phyloP scores from a whole-genome alignment of 1,140 invertebrate species.

The Drepana arcuata region DNA sequence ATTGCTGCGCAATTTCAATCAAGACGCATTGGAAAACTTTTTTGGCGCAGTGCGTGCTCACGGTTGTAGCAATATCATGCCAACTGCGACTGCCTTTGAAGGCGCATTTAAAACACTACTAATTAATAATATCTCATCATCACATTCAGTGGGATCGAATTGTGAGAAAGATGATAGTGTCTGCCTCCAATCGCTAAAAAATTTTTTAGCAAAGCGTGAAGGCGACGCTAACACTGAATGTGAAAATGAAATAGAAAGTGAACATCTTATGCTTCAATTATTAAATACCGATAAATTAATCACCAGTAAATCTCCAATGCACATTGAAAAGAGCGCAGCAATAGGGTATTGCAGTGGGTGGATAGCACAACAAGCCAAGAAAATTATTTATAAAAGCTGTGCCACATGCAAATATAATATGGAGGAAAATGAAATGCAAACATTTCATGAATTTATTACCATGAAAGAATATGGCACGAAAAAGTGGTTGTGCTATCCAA shows the following conservation, averaged over 20 bases:
- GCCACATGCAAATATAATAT: too few species aligned
- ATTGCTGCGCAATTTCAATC: constrained; percentile 22
- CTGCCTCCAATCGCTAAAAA: constrained; percentile 2
- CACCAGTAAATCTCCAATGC: not conserved
- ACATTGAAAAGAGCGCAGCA: not conserved
- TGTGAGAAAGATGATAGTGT: constrained; percentile 16
- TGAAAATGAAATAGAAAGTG: not conserved
- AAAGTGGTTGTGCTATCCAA: constrained; percentile 19
- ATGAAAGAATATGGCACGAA: too few species aligned
- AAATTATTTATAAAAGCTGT: too few species aligned
- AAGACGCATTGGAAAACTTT: constrained; percentile 21
- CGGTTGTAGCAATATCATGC: constrained; percentile 8
- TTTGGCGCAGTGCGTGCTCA: constrained; percentile 18
- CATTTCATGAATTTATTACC: too few species aligned
- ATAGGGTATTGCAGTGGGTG: not conserved
- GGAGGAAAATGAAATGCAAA: too few species aligned
- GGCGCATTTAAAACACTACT: constrained; percentile 7
- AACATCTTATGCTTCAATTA: not conserved
- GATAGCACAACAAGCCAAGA: too few species aligned
- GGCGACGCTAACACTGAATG: not conserved
- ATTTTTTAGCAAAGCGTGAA: constrained; percentile 2
- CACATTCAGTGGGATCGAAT: constrained; percentile 10
- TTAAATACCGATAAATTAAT: not conserved
- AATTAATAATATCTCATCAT: constrained; percentile 15
- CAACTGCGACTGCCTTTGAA: constrained; percentile 7